Conservation (phyloP, 2,888 invertebrate genomes). For the Tryphoninae sp. region DNA sequence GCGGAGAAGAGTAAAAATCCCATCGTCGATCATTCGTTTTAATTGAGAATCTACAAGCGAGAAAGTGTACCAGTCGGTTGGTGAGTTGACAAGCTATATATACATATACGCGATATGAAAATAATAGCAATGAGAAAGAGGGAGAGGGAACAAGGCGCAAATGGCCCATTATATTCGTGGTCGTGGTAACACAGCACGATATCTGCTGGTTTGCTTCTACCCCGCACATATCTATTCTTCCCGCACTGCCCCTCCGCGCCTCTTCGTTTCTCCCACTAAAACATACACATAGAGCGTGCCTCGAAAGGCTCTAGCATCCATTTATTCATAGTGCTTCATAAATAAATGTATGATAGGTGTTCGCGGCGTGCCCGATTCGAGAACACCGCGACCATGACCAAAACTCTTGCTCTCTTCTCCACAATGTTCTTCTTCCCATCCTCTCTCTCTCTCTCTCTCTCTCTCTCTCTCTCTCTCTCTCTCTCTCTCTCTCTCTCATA, state of each 20-base stretch:
- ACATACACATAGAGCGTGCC: slow-evolving; percentile 71
- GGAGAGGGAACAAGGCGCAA: slow-evolving; percentile 56
- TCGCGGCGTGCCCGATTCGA: slow-evolving; percentile 49
- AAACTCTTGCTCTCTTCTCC: slow-evolving; percentile 62
- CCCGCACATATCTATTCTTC: slow-evolving; percentile 28
- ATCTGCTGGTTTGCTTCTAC: slow-evolving; percentile 59
- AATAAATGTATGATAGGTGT: slow-evolving; percentile 79
- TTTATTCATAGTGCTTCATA: slow-evolving; percentile 80
- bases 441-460: slow-evolving; percentile 33
- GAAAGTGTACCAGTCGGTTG: background rate
- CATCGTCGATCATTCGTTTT: background rate
- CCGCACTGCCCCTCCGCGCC: slow-evolving; percentile 5
- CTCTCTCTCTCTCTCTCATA: slow-evolving; percentile 34
- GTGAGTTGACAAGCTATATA: background rate
- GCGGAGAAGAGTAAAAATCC: background rate
- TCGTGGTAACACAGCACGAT: slow-evolving; percentile 76
- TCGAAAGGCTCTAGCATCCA: slow-evolving; percentile 77
- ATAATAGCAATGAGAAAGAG: slow-evolving; percentile 41
- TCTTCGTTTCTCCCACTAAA: background rate
- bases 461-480: slow-evolving; percentile 39
- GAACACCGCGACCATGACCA: slow-evolving; percentile 64
- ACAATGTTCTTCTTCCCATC: slow-evolving; percentile 32
- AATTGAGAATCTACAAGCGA: slow-evolving; percentile 8
- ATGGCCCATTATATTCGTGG: slow-evolving; percentile 75
- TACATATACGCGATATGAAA: background rate